Percentiles rank a stretch among this genome's conserved stretches.
Conservation (phyloP, 1,140 invertebrate species). For the Lordiphosa stackelbergi region DNA sequence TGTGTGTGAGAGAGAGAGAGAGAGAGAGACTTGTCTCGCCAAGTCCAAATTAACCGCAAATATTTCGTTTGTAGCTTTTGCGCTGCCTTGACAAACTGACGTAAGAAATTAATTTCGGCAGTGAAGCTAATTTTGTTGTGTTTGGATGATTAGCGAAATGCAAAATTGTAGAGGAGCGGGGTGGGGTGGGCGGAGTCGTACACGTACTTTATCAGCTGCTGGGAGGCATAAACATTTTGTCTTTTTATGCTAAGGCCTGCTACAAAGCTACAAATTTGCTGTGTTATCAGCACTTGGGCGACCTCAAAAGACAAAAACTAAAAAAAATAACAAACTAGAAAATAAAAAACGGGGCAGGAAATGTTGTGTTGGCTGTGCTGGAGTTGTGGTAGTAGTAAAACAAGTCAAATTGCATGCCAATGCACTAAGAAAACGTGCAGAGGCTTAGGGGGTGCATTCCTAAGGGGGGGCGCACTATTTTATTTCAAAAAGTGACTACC, state of each 20-base stretch:
- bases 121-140: slow-evolving; percentile 18
- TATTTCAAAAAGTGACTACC: too few species aligned
- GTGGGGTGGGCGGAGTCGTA: too few species aligned
- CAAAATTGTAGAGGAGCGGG: slow-evolving; percentile 6
- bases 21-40: slow-evolving; percentile 47
- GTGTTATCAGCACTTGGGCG: slow-evolving; percentile 54
- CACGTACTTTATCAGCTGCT: too few species aligned
- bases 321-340: slow-evolving; percentile 29
- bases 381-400: slow-evolving; percentile 46
- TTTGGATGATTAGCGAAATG: slow-evolving; percentile 10
- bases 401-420: slow-evolving; percentile 74
- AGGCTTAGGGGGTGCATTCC: slow-evolving; percentile 24
- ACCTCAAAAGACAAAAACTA: slow-evolving; percentile 60
- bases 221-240: slow-evolving; percentile 14
- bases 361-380: slow-evolving; percentile 36
- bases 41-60: slow-evolving; percentile 45
- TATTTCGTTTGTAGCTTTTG: slow-evolving; percentile 39
- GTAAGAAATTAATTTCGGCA: slow-evolving; percentile 71
- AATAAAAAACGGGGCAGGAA: slow-evolving; percentile 59
- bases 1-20: slow-evolving; percentile 2
- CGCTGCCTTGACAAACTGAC: slow-evolving; percentile 65
- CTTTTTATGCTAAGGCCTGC: slow-evolving; percentile 35
- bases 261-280: slow-evolving; percentile 28
- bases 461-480: neutral
- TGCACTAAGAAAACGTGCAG: slow-evolving; percentile 47